Base-by-base conservation (phyloP, 2,113 vertebrate genomes). In the Actinemys pallida region DNA sequence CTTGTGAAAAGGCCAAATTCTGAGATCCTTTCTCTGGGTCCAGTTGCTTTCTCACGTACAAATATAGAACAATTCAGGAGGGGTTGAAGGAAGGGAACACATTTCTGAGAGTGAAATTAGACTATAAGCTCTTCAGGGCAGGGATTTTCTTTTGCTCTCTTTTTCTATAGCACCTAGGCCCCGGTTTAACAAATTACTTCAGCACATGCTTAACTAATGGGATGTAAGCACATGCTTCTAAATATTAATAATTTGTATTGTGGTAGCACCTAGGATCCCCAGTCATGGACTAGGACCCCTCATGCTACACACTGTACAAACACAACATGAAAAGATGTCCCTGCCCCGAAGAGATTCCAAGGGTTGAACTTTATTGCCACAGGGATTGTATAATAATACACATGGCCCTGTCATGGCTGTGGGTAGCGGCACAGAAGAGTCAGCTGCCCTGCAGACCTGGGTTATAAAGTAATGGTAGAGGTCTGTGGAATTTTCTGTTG, bases 1-100 rank as follows among this genome's bases (percentile, higher is more conserved):
- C 56, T 49, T 96, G 31, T 92, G 89, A 86, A 87, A 72, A 75
- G 88, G 88, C 93, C 87, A 84, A 42, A 79, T 31, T 76, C 82
- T 84, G 72, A 81, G 49, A 42, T 88, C 31, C 29, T 78, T 78
- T 47, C 45, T 29, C 42, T 47, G 22, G 75, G 5, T 78, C 75
- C 75, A 47, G 5, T 47, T 47, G 75, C 75, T 47, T 78, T 78
- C 45, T 78, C 24, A 13, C 27, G 42, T 78, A 78, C 12, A 78
- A 78, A 47, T 47, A 47, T 8, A 47, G 75, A 78, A 47, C 39
- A 78, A 47, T 78, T 78, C 25, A 47, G 13, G 11, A 29, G 75
- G 12, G 42, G 45, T 13, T 78, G 75, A 47, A 45, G 25, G 72
- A 78, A 78, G 75, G 75, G 42, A 78, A 76, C 47, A 29, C 22